Conservation (phyloP, 2,888 invertebrate species). For the Lampropteryx suffumata region DNA sequence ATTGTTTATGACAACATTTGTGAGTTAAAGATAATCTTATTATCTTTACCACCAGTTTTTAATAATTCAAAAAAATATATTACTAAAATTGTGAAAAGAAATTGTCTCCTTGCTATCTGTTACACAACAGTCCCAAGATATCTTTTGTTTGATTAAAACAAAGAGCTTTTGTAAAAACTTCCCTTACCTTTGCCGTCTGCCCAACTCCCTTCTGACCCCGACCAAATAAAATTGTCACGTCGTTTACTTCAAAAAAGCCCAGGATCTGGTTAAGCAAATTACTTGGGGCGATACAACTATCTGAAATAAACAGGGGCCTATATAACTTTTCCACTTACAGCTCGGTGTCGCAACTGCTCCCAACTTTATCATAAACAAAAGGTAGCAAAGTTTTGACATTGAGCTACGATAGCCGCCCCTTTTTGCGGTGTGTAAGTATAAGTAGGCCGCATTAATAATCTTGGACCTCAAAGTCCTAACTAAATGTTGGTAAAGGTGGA, state of each 20-base stretch:
- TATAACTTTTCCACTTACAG: constrained; percentile 59
- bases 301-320: constrained; percentile 47
- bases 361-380: constrained; percentile 61
- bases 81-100: constrained; percentile 4
- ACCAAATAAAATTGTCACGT: constrained; percentile 29
- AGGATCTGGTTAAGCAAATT: constrained; percentile 46
- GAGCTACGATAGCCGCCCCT: constrained; percentile 43
- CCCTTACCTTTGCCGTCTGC: constrained; percentile 7
- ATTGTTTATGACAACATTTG: no score
- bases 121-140: constrained; percentile 7
- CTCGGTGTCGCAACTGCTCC: constrained; percentile 49
- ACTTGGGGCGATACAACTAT: constrained; percentile 43
- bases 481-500: constrained; percentile 6
- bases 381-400: constrained; percentile 53
- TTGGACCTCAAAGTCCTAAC: constrained; percentile 30
- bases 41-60: no score
- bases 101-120: constrained; percentile 19
- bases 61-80: not conserved
- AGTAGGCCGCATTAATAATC: constrained; percentile 43
- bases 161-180: constrained; percentile 18
- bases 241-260: constrained; percentile 21
- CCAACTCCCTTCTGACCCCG: constrained; percentile 17
- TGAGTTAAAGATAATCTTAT: no score
- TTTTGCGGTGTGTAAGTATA: constrained; percentile 41
- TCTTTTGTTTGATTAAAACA: constrained; percentile 21